Evolutionary conservation across 1,140 invertebrate genomes (phyloP), one percentile per base, ranked within the genome.

Genomic region (Matsumurasca onukii): DNA sequence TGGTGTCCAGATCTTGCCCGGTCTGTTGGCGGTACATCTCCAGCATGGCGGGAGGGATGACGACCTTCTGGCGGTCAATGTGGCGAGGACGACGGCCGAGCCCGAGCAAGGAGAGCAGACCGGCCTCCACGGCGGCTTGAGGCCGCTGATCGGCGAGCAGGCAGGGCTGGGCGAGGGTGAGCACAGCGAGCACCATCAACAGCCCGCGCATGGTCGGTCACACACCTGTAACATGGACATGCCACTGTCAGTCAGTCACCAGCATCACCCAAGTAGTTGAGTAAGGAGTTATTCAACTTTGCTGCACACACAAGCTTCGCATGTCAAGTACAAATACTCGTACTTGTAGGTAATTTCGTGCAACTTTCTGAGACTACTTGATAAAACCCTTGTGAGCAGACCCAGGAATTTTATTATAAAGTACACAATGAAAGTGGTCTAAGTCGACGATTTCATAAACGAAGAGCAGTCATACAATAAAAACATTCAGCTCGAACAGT

Each of bases 1-100:
- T 80, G 66, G 84, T 86, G 71, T 85, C 86, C 34, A 82, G 75
- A 70, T 80, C 77, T 51, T 75, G 63, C 66, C 83, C 82, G 74
- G 84, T 87, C 73, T 89, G 86, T 73, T 83, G 82, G 69, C 83
- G 82, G 79, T 94, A 94, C 69, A 95, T 82, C 74, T 91, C 83
- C 77, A 88, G 85, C 84, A 95, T 87, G 63, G 89, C 90, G 72
- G 89, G 86, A 34, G 93, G 93, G 75, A 95, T 86, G 34, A 83
- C 77, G 65, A 84, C 78, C 73, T 85, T 81, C 15, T 34, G 20
- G 31, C 77, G 78, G 66, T 76, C 78, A 9, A 80, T 80, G 68
- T 78, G 80, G 69, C 79, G 81, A 2, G 87, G 86, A 74, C 86
- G 82, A 72, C 83, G 84, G 69, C 85, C 84, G 75, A 94, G 83